Conservation (phyloP, 2,888 invertebrate species). For the Slavum lentiscoides region DNA sequence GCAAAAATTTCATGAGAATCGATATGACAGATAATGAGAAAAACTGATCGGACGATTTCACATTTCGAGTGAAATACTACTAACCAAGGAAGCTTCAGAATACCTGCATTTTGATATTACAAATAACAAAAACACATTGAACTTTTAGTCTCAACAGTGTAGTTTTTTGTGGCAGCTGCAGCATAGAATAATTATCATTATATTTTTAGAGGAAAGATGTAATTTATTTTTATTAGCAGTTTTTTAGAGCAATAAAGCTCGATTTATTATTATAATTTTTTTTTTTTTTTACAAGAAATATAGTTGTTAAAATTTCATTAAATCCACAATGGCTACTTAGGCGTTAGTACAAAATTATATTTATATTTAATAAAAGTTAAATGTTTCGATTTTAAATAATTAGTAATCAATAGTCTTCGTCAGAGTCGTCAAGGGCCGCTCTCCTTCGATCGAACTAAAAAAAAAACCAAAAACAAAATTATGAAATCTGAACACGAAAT, state of each 20-base stretch:
- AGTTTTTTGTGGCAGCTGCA: background rate
- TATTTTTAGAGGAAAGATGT: background rate
- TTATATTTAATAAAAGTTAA: background rate
- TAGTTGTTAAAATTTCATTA: conserved; percentile 23
- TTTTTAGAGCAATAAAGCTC: conserved; percentile 2
- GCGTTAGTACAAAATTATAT: conserved; percentile 36
- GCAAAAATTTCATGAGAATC: no score
- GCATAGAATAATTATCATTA: background rate
- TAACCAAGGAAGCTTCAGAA: no score
- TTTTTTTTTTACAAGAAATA: conserved; percentile 11
- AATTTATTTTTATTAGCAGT: conserved; percentile 3
- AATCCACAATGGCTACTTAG: conserved; percentile 11
- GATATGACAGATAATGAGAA: no score
- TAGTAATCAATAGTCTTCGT: conserved; percentile 66
- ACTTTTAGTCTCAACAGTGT: background rate
- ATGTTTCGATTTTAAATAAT: conserved; percentile 20
- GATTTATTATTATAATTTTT: conserved; percentile 1
- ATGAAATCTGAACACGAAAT: background rate
- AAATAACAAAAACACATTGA: background rate
- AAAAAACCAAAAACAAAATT: no score
- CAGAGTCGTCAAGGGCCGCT: conserved; percentile 84
- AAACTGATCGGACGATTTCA: no score
- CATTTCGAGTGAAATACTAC: no score
- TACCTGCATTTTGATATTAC: background rate
- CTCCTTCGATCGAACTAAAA: conserved; percentile 82